Evolutionary conservation across 1,140 invertebrate species (phyloP).

Genomic region (Drosophila rhopaloa): DNA sequence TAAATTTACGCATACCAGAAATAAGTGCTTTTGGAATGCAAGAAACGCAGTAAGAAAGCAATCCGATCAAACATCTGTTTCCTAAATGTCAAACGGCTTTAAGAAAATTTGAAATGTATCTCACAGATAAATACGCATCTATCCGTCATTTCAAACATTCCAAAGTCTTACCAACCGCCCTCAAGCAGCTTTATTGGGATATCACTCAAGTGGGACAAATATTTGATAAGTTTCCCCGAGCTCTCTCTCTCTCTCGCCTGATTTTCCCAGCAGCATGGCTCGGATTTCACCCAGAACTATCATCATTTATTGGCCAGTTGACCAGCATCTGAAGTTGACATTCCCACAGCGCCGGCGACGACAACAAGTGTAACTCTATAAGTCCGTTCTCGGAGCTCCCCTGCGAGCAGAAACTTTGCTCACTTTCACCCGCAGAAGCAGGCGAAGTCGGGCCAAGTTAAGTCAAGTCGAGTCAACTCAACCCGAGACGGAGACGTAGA

Average conservation of each 20-base stretch:
- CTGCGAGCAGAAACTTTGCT: slow-evolving; percentile 34
- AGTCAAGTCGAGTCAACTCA: not conserved
- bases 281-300: slow-evolving; percentile 43
- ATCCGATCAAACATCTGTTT: slow-evolving; percentile 4
- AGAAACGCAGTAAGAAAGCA: not conserved
- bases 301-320: slow-evolving; percentile 44
- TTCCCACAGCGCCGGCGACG: slow-evolving; percentile 27
- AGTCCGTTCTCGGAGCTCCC: slow-evolving; percentile 36
- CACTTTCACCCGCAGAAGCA: slow-evolving; percentile 38
- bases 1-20: not conserved
- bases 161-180: slow-evolving; percentile 13
- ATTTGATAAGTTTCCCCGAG: slow-evolving; percentile 41
- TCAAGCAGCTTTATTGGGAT: slow-evolving; percentile 17
- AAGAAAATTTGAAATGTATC: slow-evolving; percentile 21
- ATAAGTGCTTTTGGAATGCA: slow-evolving; percentile 3
- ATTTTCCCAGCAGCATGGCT: slow-evolving; percentile 11
- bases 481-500: slow-evolving; percentile 19
- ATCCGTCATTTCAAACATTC: slow-evolving; percentile 10
- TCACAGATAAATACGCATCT: slow-evolving; percentile 16
- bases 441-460: not conserved
- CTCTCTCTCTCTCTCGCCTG: not conserved
- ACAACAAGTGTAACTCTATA: slow-evolving; percentile 53
- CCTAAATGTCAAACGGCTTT: slow-evolving; percentile 1
- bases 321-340: slow-evolving; percentile 35
- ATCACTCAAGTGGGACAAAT: slow-evolving; percentile 47